Percentiles rank a stretch among this genome's conserved stretches.
These are phyloP conservation scores for Tenthredo distinguenda DNA, from an alignment of 2,888 invertebrate species.

Conservation along the genomic window DNA sequence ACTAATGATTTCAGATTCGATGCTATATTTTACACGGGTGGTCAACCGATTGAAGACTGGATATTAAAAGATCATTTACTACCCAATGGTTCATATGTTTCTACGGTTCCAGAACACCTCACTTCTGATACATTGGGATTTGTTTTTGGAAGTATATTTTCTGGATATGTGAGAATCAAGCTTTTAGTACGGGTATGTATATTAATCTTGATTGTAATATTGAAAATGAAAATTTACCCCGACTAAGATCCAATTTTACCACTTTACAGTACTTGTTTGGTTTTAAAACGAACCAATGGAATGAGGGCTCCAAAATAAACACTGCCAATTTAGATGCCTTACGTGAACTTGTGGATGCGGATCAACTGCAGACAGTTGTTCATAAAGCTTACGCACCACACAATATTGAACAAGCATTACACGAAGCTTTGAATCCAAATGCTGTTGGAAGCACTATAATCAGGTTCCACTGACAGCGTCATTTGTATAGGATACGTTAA, in stretches of 20 bases:
- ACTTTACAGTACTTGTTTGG: constrained; percentile 75
- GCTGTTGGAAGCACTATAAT: constrained; percentile 79
- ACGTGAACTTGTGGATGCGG: constrained; percentile 79
- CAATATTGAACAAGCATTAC: constrained; percentile 78
- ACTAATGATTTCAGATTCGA: constrained; percentile 74
- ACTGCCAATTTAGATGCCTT: constrained; percentile 73
- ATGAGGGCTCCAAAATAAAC: constrained; percentile 73
- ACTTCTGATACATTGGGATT: constrained; percentile 80
- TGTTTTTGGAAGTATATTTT: constrained; percentile 78
- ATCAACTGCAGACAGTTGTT: constrained; percentile 81
- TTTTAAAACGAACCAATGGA: constrained; percentile 69
- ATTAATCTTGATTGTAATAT: neutral
- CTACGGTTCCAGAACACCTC: constrained; percentile 78
- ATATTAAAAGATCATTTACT: constrained; percentile 73
- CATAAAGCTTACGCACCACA: constrained; percentile 80
- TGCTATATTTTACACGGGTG: constrained; percentile 79
- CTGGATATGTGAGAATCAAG: constrained; percentile 77
- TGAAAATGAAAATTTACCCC: neutral
- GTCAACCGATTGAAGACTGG: constrained; percentile 72
- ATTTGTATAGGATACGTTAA: constrained; percentile 25
- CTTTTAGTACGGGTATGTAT: constrained; percentile 77
- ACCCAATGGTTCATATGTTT: constrained; percentile 78
- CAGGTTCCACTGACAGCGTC: constrained; percentile 75
- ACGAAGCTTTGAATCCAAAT: constrained; percentile 76
- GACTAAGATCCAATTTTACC: neutral